A percentile compares a stretch with the other conserved stretches of the same genome.
Evolutionary conservation across 2,113 vertebrate genomes (phyloP).

Genomic region (Sylvietta virens): DNA sequence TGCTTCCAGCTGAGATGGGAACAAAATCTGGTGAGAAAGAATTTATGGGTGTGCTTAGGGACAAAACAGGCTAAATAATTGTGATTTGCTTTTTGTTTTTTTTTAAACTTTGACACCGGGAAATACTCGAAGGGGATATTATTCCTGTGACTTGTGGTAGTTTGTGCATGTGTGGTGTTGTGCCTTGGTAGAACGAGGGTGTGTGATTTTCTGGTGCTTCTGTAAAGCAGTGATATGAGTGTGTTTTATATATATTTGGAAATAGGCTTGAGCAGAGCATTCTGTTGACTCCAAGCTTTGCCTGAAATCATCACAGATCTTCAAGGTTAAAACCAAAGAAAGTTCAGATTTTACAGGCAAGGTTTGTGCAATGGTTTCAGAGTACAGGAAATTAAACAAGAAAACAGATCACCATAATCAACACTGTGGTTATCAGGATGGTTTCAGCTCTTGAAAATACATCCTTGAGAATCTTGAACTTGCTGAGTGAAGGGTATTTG

Average conservation of each 20-base stretch:
- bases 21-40: not conserved
- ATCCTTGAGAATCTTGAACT: not conserved
- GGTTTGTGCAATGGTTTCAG: not conserved
- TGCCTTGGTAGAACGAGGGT: not conserved
- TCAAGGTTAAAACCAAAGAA: not conserved
- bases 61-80: not conserved
- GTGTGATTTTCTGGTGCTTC: not conserved
- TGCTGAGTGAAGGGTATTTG: not conserved
- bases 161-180: not conserved
- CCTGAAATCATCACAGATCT: not conserved
- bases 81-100: not conserved
- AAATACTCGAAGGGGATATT: not conserved
- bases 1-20: not conserved
- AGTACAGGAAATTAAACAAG: not conserved
- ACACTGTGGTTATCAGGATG: not conserved
- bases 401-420: not conserved
- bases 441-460: not conserved
- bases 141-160: not conserved
- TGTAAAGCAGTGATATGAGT: not conserved
- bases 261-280: not conserved
- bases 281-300: not conserved
- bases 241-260: not conserved
- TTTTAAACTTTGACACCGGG: not conserved
- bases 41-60: not conserved
- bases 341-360: not conserved